Evolutionary conservation across 2,113 vertebrate species (phyloP), one percentile per base, ranked within the genome.

Genomic region (Apeltes quadracus): DNA sequence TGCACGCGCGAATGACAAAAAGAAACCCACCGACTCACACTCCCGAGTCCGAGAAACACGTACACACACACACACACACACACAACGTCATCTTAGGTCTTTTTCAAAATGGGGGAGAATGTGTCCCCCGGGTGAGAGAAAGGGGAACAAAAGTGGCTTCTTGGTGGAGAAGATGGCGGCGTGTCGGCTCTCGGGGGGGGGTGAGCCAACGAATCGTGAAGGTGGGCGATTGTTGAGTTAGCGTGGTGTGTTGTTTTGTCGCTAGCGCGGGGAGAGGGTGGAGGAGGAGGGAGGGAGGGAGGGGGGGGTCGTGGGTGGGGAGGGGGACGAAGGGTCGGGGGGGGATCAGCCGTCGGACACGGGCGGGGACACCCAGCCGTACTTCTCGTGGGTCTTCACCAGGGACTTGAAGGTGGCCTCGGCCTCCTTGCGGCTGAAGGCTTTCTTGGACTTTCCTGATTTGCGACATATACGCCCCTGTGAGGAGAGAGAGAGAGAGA

Each of bases 301-400:
- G 32, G 32, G 32, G 32, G 1, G 32, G 32, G 32, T 6, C 1
- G 4, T 1, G 32, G 32, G 6, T 1, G 32, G 25, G 2, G 25
- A 16, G 53, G 61, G 65, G 62, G 2, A 8, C 67, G 25, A 2
- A 11, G 15, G 25, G 63, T 62, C 59, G 2, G 8, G 57, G 34
- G 32, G 72, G 62, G 72, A 27, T 99, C 97, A 99, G 94, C 98
- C 97, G 15, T 99, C 98, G 16, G 98, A 99, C 48, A 98, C 97
- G 0, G 98, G 98, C 0, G 98, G 98, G 74, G 98, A 98, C 72
- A 98, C 98, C 98, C 98, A 99, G 91, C 98, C 98, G 23, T 99
- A 99, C 75, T 99, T 99, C 93, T 99, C 98, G 44, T 99, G 98
- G 91, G 98, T 99, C 93, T 99, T 99, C 95, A 99, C 98, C 93